Evolutionary conservation across 2,888 invertebrate species (phyloP).

Genomic region (Epirrhoe tristata): DNA sequence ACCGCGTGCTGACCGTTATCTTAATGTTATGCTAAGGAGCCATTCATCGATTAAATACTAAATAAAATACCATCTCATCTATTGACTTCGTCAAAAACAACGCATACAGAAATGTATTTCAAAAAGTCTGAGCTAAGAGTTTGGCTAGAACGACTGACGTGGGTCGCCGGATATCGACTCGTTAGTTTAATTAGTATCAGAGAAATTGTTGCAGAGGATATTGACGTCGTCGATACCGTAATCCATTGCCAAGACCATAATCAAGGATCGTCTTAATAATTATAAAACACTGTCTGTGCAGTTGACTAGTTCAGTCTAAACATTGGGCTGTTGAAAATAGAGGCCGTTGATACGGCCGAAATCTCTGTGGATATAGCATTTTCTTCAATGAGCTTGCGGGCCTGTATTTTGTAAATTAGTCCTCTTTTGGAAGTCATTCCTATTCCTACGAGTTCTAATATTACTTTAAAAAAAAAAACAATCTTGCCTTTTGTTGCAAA

Average conservation of each 20-base stretch:
- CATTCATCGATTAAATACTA: constrained; percentile 29
- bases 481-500: too few species aligned
- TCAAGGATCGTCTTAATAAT: constrained; percentile 21
- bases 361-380: too few species aligned
- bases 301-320: neutral
- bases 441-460: too few species aligned
- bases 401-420: neutral
- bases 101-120: neutral
- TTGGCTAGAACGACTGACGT: constrained; percentile 14
- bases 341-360: too few species aligned
- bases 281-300: too few species aligned
- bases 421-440: too few species aligned
- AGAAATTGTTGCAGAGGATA: constrained; percentile 31
- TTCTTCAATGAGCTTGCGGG: neutral
- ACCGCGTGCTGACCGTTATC: constrained; percentile 26
- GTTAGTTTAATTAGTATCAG: constrained; percentile 44
- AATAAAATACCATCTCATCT: neutral
- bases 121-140: neutral
- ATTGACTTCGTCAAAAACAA: neutral
- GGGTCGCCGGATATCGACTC: constrained; percentile 51
- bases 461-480: too few species aligned
- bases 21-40: constrained; percentile 28
- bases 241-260: constrained; percentile 28
- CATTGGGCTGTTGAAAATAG: too few species aligned
- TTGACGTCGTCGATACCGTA: constrained; percentile 31